Base-by-base conservation (phyloP, 2,888 invertebrate genomes). In the Agrotis exclamationis region DNA sequence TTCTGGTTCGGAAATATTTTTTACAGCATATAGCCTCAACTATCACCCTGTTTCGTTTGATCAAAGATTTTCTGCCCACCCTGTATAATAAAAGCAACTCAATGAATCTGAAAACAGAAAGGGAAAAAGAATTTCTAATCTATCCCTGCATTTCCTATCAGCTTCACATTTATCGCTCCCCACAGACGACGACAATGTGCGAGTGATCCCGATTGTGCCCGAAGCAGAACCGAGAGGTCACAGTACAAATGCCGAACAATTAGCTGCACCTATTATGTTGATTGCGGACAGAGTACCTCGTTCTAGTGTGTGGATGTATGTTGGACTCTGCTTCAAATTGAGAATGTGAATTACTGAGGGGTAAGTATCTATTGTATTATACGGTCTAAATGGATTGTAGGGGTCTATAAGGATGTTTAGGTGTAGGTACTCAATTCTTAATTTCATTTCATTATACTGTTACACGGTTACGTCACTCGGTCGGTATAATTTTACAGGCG, bases 171-270 rank as follows among this genome's bases (percentile, higher is more conserved):
- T 24, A 66, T 72, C 4, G 45, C 39, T 58, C 65, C 65, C 74
- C 18, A 50, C 65, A 72, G 79, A 63, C 60, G 5, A 16, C 50
- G 76, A 67, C 74, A 76, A 62, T 62, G 57, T 62, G 33, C 56
- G 56, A 56, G 33, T 56, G 62, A 74, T 74, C 48, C 74, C 62
- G 70, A 51, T 18, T 3, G 45, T 22, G 6, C 18, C 24, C 24
- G 53, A 63, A 63, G 47, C 9, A 39, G 39, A 39, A 11, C 20
- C 53, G 65, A 62, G 76, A 63, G 76, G 72, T 73, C 73, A 58
- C 79, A 18, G 70, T 68, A 82, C 80, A 79, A 81, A 83, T 82
- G 81, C 63, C 70, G 80, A 64, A 79, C 80, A 83, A 82, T 82
- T 82, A 82, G 56, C 72, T 58, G 33, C 70, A 65, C 57, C 83